A percentile compares a stretch with the other conserved stretches of the same genome.
Evolutionary conservation across 1,140 invertebrate genomes (phyloP).

Genomic region (Pseudomyrmex gracilis): DNA sequence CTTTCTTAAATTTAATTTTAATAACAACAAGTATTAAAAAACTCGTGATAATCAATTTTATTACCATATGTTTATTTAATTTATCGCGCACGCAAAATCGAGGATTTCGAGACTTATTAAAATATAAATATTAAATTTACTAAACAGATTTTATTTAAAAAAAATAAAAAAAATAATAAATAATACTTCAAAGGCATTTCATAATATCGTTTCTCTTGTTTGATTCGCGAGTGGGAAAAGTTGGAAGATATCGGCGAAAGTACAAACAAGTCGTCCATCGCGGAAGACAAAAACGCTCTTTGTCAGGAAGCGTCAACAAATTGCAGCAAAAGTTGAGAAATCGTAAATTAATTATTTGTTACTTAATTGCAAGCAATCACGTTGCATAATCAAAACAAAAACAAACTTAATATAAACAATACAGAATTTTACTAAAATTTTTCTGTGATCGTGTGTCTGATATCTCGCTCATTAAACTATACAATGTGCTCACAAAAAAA

Average conservation of each 20-base stretch:
- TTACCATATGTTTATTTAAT: not conserved
- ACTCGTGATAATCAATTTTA: no score
- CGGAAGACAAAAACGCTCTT: not conserved
- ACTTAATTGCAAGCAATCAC: slow-evolving; percentile 1
- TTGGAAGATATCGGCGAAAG: slow-evolving; percentile 11
- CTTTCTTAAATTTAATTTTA: not conserved
- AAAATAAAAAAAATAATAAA: not conserved
- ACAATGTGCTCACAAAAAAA: not conserved
- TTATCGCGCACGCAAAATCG: not conserved
- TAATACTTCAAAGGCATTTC: not conserved
- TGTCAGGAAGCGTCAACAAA: slow-evolving; percentile 24
- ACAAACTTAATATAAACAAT: slow-evolving; percentile 6
- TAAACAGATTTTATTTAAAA: no score
- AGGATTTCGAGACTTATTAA: not conserved
- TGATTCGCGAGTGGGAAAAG: not conserved
- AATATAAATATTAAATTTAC: no score
- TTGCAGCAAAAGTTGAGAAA: slow-evolving; percentile 19
- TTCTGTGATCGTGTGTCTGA: no score
- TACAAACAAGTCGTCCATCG: not conserved
- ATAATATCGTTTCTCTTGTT: not conserved
- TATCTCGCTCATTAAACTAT: no score
- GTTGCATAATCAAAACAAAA: slow-evolving; percentile 7
- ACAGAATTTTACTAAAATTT: no score
- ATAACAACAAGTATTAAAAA: not conserved
- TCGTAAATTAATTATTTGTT: slow-evolving; percentile 16